Evolutionary conservation across 92 coral and sea anemone species (phyloP), one percentile per base, ranked within the genome.

Genomic region (Epizoanthus illoricatus): DNA sequence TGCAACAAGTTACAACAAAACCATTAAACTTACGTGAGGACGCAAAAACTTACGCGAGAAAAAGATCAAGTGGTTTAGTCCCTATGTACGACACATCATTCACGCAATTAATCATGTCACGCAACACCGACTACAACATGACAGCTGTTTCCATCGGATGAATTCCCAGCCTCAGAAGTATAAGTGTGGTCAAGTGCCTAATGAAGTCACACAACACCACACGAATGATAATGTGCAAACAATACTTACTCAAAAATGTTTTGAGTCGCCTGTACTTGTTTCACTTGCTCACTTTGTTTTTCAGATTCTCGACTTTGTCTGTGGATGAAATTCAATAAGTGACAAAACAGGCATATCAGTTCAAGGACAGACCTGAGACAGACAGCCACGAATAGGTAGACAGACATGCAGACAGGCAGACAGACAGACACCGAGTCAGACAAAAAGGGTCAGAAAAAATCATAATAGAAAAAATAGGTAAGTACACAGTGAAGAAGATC

Each of bases 241-340:
- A 21, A 4, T 36, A 86, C 99, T 93, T 74, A 96, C 99, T 93
- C 99, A 65, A 80, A 92, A 47, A 96, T 96, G 59, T 86, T 83
- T 43, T 93, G 94, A 54, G 91, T 91, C 62, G 99, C 99, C 59
- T 87, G 91, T 17, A 91, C 93, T 43, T 92, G 90, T 68, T 83
- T 91, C 17, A 96, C 88, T 75, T 90, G 95, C 64, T 91, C 98
- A 21, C 79, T 91, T 24, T 89, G 96, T 80, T 90, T 93, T 58
- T 73, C 99, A 28, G 92, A 90, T 33, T 88, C 94, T 87, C 84
- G 89, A 84, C 71, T 91, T 76, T 91, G 86, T 68, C 98, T 95
- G 86, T 70, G 41, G 47, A 21, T 13, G 71, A 64, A 80, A 21
- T 43, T 56, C 39, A 61, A 45, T 3, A 16, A 65, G 4, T 7